These are phyloP conservation scores for Temnothorax unifasciatus DNA, from an alignment of 2,888 invertebrate genomes.

Conservation along the genomic window DNA sequence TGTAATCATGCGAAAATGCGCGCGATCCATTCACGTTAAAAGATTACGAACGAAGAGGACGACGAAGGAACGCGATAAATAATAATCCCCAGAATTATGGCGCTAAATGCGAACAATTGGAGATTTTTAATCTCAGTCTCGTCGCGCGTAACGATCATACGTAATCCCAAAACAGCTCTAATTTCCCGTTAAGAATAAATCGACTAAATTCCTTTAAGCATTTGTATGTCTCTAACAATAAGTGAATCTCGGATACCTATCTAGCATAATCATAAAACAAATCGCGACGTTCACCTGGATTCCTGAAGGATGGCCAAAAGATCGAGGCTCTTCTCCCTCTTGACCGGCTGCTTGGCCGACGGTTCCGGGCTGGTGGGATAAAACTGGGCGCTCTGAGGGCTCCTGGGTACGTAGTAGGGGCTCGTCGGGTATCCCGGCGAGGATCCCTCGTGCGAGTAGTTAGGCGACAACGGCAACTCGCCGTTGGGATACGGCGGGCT, in stretches of 20 bases:
- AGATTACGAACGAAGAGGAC: neutral
- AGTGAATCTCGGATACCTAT: neutral
- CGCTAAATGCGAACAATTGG: neutral
- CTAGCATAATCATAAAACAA: neutral
- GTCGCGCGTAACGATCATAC: neutral
- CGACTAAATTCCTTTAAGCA: neutral
- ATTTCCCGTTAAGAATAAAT: neutral
- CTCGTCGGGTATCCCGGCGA: constrained; percentile 85
- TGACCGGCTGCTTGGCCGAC: constrained; percentile 80
- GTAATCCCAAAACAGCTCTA: neutral
- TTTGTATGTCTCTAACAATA: too few relatives aligned
- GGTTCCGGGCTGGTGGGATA: constrained; percentile 84
- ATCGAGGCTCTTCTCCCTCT: constrained; percentile 84
- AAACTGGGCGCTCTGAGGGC: constrained; percentile 84
- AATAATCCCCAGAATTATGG: neutral
- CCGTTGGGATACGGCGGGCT: constrained; percentile 83
- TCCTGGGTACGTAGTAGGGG: constrained; percentile 85
- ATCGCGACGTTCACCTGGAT: constrained; percentile 80
- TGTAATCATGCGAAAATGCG: constrained; percentile 66
- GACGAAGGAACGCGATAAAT: neutral
- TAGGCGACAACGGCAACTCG: constrained; percentile 82
- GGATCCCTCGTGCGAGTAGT: constrained; percentile 82
- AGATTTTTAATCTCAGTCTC: neutral
- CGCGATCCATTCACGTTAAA: neutral
- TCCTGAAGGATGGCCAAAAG: constrained; percentile 84